Conservation (phyloP, 2,888 invertebrate genomes). For the Nudaria mundana region DNA sequence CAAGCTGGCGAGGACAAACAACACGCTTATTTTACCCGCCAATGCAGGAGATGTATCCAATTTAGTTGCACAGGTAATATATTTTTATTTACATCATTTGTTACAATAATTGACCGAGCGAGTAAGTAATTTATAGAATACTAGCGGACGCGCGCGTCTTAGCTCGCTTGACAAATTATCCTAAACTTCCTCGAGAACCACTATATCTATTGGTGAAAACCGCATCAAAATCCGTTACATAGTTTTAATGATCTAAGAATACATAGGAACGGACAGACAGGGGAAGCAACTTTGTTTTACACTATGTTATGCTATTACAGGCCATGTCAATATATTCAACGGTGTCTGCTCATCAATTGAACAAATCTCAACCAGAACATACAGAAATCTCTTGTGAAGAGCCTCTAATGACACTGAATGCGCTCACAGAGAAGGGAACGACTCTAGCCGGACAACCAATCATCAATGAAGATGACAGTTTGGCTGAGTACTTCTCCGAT, state of each 20-base stretch:
- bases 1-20: slow-evolving; percentile 94
- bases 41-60: slow-evolving; percentile 91
- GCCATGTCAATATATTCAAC: slow-evolving; percentile 84
- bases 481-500: slow-evolving; percentile 76
- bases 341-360: slow-evolving; percentile 60
- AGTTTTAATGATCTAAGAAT: too few species aligned
- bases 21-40: slow-evolving; percentile 96
- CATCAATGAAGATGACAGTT: slow-evolving; percentile 51
- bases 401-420: slow-evolving; percentile 55
- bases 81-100: background rate
- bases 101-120: background rate
- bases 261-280: too few species aligned
- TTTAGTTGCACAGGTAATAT: slow-evolving; percentile 89
- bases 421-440: slow-evolving; percentile 57
- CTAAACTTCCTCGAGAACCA: too few species aligned
- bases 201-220: too few species aligned
- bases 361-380: slow-evolving; percentile 40
- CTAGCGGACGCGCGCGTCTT: too few species aligned
- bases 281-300: too few species aligned
- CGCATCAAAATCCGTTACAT: too few species aligned
- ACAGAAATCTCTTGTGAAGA: slow-evolving; percentile 47
- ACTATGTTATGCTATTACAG: slow-evolving; percentile 49
- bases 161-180: too few species aligned
- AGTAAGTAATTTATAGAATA: background rate
- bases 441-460: slow-evolving; percentile 59